Evolutionary conservation across 1,140 invertebrate genomes (phyloP), one percentile per base, ranked within the genome.

Genomic region (Diachasmimorpha longicaudata): DNA sequence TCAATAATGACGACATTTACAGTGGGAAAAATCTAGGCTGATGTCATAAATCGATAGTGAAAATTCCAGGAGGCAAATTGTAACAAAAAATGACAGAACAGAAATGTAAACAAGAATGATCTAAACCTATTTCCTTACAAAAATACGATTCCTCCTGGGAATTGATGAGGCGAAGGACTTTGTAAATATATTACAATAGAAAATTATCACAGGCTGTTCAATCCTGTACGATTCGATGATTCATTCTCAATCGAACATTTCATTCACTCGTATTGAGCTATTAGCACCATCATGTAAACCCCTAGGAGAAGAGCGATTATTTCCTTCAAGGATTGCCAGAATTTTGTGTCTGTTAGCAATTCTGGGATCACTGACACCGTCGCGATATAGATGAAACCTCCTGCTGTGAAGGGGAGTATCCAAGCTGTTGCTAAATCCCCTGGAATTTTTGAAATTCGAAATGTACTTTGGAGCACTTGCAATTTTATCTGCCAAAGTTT

Each of bases 381-480:
- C 14, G 97, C 97, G 81, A 99, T 98, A 86, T 99, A 99, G 87
- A 99, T 99, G 86, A 99, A 99, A 19, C 98, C 98, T 73, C 97
- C 98, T 75, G 98, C 98, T 46, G 98, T 99, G 84, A 99, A 98
- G 39, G 98, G 97, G 66, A 99, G 90, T 76, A 98, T 95, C 92
- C 96, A 96, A 13, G 92, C 91, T 42, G 95, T 94, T 4, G 96
- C 94, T 77, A 95, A 87, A 75, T 94, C 93, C 84, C 94, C 94
- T 90, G 85, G 80, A 85, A 91, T 19, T 52, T 31, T 14, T 67
- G 9, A 77, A 48, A 63, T 25, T 25, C 4, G 23, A 58, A 21
- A n/a, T n/a, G n/a, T n/a, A n/a, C n/a, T n/a, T n/a, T n/a, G n/a
- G n/a, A n/a, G n/a, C n/a, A n/a, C n/a, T n/a, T n/a, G n/a, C n/a